phyloP scores from a whole-genome alignment of 2,888 invertebrate species.

The Hoplodrina blanda region DNA sequence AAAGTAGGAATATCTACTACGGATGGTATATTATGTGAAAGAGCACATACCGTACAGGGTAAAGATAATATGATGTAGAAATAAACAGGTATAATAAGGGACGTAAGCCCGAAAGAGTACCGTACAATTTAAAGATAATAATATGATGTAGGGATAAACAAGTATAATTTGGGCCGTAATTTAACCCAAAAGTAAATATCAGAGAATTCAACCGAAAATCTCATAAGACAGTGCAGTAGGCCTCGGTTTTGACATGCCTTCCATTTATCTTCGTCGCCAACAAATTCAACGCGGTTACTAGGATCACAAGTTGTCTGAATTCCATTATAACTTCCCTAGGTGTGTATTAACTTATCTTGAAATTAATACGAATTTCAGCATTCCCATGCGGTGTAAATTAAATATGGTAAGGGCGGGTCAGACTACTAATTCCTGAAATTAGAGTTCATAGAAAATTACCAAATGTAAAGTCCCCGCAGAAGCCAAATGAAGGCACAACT shows the following conservation, averaged over 20 bases:
- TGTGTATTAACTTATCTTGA: slow-evolving; percentile 57
- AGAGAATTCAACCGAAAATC: slow-evolving; percentile 24
- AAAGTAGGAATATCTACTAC: too few species aligned
- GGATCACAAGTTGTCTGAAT: slow-evolving; percentile 58
- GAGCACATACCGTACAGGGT: too few species aligned
- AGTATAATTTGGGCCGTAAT: neutral
- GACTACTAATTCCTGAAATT: slow-evolving; percentile 79
- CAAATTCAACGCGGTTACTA: slow-evolving; percentile 46
- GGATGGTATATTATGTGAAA: too few species aligned
- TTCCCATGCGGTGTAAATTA: slow-evolving; percentile 68
- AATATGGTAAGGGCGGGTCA: slow-evolving; percentile 73
- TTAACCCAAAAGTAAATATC: neutral
- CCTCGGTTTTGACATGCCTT: slow-evolving; percentile 44
- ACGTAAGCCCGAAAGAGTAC: neutral
- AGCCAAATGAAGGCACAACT: slow-evolving; percentile 82
- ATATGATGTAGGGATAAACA: neutral
- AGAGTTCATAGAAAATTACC: slow-evolving; percentile 82
- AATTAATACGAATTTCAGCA: slow-evolving; percentile 69
- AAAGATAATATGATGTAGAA: too few species aligned
- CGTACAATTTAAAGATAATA: slow-evolving; percentile 1
- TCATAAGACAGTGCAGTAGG: slow-evolving; percentile 46
- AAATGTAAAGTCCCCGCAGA: slow-evolving; percentile 74
- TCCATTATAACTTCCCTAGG: slow-evolving; percentile 58
- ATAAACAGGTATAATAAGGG: too few species aligned
- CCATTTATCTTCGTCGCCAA: slow-evolving; percentile 56